Evolutionary conservation across 2,888 invertebrate species (phyloP).

Genomic region (Stegana nigrithorax): DNA sequence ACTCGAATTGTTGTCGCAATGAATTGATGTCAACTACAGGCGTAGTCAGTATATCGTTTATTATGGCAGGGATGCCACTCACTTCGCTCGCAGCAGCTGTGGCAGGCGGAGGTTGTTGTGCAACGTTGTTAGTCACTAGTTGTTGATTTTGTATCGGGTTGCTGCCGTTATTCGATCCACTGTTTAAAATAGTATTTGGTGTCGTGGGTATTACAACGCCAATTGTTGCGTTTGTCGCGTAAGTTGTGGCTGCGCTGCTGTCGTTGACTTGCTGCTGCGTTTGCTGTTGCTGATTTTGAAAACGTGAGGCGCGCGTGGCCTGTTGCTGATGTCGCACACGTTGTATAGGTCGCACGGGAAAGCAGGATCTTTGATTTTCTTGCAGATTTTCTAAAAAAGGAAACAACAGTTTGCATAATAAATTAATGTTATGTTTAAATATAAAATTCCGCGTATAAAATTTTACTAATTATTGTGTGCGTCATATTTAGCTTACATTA

Average conservation of each 20-base stretch:
- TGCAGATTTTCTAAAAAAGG: slow-evolving; percentile 48
- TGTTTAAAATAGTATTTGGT: slow-evolving; percentile 31
- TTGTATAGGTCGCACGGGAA: slow-evolving; percentile 67
- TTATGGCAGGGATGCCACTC: neutral
- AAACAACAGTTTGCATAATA: slow-evolving; percentile 13
- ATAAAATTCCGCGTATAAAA: neutral
- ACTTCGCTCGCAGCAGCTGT: slow-evolving; percentile 2
- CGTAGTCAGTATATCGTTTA: slow-evolving; percentile 37
- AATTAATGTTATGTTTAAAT: neutral
- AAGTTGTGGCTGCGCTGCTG: slow-evolving; percentile 29
- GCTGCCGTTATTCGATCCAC: slow-evolving; percentile 20
- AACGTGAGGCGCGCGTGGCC: slow-evolving; percentile 26
- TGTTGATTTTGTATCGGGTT: slow-evolving; percentile 19
- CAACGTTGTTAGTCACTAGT: slow-evolving; percentile 36
- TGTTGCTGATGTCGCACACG: slow-evolving; percentile 52
- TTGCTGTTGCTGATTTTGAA: slow-evolving; percentile 32
- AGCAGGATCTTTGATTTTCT: slow-evolving; percentile 66
- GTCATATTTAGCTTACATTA: no score
- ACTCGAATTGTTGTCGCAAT: slow-evolving; percentile 44
- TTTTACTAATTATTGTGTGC: no score
- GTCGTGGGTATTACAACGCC: slow-evolving; percentile 65
- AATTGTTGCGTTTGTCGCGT: slow-evolving; percentile 42
- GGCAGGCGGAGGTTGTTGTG: slow-evolving; percentile 27
- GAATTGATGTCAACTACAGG: slow-evolving; percentile 21
- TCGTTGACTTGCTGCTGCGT: slow-evolving; percentile 4